A percentile compares a stretch with the other conserved stretches of the same genome.
These are phyloP conservation scores for Palaemon carinicauda DNA, from an alignment of 1,140 invertebrate species.

Conservation along the genomic window DNA sequence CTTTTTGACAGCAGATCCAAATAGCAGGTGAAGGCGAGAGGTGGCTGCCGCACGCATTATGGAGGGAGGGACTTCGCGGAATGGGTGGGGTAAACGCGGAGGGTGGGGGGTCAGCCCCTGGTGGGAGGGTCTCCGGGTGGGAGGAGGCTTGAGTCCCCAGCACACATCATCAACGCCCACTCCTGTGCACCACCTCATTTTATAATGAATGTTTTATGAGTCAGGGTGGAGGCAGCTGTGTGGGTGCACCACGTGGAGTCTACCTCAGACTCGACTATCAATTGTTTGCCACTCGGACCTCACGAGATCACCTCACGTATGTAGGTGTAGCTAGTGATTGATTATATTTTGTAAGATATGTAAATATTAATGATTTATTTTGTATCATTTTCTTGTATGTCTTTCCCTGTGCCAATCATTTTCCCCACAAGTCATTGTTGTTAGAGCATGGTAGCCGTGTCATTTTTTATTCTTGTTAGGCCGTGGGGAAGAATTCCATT, in stretches of 20 bases:
- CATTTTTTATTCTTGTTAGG: neutral
- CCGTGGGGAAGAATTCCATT: neutral
- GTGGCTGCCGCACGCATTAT: slow-evolving; percentile 40
- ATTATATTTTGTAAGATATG: slow-evolving; percentile 52
- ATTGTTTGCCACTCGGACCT: neutral
- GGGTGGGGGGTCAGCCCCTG: slow-evolving; percentile 55
- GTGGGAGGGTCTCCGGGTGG: slow-evolving; percentile 49
- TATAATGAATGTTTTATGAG: neutral
- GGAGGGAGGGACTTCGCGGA: slow-evolving; percentile 41
- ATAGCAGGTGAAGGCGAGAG: neutral
- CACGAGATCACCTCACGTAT: neutral
- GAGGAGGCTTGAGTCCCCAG: slow-evolving; percentile 23
- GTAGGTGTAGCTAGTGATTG: slow-evolving; percentile 13
- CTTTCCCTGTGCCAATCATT: slow-evolving; percentile 39
- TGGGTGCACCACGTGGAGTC: slow-evolving; percentile 48
- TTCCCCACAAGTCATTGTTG: slow-evolving; percentile 45
- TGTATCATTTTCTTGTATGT: slow-evolving; percentile 31
- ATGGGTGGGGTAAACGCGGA: slow-evolving; percentile 39
- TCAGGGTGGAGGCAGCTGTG: slow-evolving; percentile 25
- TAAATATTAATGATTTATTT: slow-evolving; percentile 48
- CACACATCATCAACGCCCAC: slow-evolving; percentile 39
- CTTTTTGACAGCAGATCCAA: neutral
- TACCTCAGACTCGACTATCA: neutral
- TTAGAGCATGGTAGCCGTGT: slow-evolving; percentile 34
- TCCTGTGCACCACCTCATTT: slow-evolving; percentile 15